Base-by-base conservation (phyloP, 2,797 vertebrate species). In the Takifugu ocellatus region DNA sequence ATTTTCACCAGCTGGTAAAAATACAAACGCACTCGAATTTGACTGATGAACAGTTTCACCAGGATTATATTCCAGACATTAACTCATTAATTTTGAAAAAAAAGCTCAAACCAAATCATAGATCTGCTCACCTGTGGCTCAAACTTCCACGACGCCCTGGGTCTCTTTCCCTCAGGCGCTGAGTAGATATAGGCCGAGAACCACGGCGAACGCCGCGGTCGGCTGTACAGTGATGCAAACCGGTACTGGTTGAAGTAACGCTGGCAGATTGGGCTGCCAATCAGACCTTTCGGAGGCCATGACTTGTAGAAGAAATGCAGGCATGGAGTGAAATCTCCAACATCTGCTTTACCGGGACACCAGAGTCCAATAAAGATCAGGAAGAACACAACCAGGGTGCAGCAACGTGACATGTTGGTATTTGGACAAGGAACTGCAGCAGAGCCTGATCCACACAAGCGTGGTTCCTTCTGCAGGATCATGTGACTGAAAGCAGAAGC, bases 171-270 rank as follows among this genome's bases (percentile, higher is more conserved):
- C 0, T 5, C 1, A 0, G 87, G 81, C 0, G 31, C 6, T 0
- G 60, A 14, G 70, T 75, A 90, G 8, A 72, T 1, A 15, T 91
- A 90, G 0, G 78, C 89, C 0, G 90, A 91, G 60, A 88, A 85
- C 86, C 84, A 87, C 0, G 90, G 82, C 0, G 88, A 66, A 33
- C 88, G 88, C 0, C 77, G 76, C 0, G 51, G 16, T 1, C 84
- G 80, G 42, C 77, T 86, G 83, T 90, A 91, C 73, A 90, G 48
- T 0, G 89, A 74, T 59, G 88, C 90, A 3, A 88, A 91, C 24
- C 45, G 84, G 46, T 87, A 78, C 42, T 48, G 57, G 79, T 90
- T 86, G 6, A 2, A 0, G 5, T 72, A 89, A 2, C 78, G 85
- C 51, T 91, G 90, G 68, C 90, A 91, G 63, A 90, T 77, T 0